Evolutionary conservation across 2,797 vertebrate genomes (phyloP), one percentile per base, ranked within the genome.

Genomic region (Anabacerthia variegaticeps): DNA sequence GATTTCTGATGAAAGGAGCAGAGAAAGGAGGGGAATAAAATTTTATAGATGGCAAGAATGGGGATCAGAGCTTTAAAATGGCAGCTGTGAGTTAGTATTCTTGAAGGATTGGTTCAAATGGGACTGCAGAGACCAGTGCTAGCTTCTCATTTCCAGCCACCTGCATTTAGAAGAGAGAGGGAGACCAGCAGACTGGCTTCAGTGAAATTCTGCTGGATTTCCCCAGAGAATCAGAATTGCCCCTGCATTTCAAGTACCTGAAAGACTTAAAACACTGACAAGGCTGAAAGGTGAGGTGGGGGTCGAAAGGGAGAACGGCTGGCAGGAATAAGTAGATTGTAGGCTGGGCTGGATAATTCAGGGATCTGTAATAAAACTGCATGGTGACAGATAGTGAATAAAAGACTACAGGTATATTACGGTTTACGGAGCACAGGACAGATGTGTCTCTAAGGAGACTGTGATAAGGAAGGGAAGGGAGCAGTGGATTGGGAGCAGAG

Each of bases 351-450:
- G 95, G 75, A 77, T 95, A 97, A 96, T 91, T 95, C 95, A 91
- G 91, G 72, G 71, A 91, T 91, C 74, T 92, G 92, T 88, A 96
- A 96, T 95, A 94, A 96, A 97, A 93, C 91, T 65, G 72, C 78
- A 43, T 22, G 28, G 83, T 92, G 95, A 93, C 4, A 26, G 88
- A 49, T 34, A 96, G 93, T 77, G 95, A 96, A 91, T 95, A 96
- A 95, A 97, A 92, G 85, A 74, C 92, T 93, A n/a, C 71, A 52
- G 92, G 92, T 96, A 91, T 83, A 96, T 96, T 93, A 85, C 54
- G 86, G 92, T 93, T 96, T 94, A 94, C 18, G 2, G 88, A 96
- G 86, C 93, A 89, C 84, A 87, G 93, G 96, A 96, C 91, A 89
- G 94, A 96, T 93, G 83, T 72, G 92, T 93, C 94, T 93, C 94